phyloP scores from a whole-genome alignment of 2,113 vertebrate species.

The Phalacrocorax aristotelis region DNA sequence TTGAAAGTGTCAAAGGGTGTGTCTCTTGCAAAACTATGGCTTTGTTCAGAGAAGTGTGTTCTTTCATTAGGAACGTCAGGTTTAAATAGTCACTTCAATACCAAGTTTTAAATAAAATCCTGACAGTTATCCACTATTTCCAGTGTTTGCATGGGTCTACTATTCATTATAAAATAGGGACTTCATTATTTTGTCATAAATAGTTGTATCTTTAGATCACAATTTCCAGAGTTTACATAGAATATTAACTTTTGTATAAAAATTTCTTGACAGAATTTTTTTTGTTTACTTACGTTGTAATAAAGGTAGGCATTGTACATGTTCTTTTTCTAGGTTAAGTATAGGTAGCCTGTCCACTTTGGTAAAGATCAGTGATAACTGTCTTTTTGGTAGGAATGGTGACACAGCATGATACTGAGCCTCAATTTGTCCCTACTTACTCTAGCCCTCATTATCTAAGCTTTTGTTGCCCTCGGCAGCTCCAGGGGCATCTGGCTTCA shows the following conservation, averaged over 20 bases:
- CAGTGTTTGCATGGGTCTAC: neutral
- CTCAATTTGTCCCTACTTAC: too few relatives aligned
- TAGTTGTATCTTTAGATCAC: neutral
- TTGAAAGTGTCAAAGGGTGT: constrained; percentile 16
- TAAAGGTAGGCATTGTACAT: neutral
- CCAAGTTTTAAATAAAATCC: constrained; percentile 28
- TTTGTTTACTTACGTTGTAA: neutral
- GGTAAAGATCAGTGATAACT: too few relatives aligned
- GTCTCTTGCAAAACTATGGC: neutral
- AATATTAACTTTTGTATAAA: neutral
- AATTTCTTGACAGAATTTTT: neutral
- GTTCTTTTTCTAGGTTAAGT: too few relatives aligned
- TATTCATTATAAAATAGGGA: neutral
- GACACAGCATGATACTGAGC: too few relatives aligned
- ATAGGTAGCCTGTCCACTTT: too few relatives aligned
- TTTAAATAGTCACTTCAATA: constrained; percentile 49
- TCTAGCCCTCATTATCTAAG: too few relatives aligned
- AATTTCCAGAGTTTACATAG: neutral
- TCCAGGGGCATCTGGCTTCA: too few relatives aligned
- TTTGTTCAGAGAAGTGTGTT: neutral
- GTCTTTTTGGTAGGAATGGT: too few relatives aligned
- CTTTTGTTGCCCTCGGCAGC: too few relatives aligned
- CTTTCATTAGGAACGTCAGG: constrained; percentile 25
- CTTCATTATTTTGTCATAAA: neutral
- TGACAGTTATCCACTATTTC: neutral